Conservation (phyloP, 2,797 vertebrate genomes). For the Pangasius krempfi region DNA sequence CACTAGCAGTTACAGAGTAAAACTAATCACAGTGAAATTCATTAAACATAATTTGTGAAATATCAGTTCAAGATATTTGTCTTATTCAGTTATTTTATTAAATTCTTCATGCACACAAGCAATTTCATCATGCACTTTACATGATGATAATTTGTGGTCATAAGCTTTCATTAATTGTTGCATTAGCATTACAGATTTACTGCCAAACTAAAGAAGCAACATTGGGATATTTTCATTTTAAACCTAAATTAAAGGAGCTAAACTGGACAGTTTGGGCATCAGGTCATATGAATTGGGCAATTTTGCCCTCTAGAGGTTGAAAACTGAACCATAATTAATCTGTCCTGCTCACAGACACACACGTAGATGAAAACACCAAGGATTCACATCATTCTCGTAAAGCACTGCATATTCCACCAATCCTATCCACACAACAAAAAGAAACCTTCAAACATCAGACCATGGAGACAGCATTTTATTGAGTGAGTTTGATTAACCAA, state of each 20-base stretch:
- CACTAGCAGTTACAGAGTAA: not conserved
- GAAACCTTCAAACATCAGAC: not conserved
- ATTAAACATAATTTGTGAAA: not conserved
- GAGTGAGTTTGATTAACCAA: conserved; percentile 13
- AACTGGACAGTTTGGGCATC: not conserved
- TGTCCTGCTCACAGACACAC: not conserved
- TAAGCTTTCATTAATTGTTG: not conserved
- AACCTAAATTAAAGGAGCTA: not conserved
- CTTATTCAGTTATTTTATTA: not conserved
- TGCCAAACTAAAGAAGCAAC: not conserved
- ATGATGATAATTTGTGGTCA: not conserved
- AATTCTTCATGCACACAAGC: not conserved
- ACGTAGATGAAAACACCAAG: too few species aligned
- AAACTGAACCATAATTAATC: not conserved
- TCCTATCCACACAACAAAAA: not conserved
- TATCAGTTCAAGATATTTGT: too few species aligned
- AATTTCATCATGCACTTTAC: not conserved
- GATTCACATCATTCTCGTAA: not conserved
- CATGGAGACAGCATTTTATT: conserved; percentile 34
- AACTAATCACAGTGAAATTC: not conserved
- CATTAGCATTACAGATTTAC: not conserved
- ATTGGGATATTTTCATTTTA: not conserved
- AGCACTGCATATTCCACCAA: not conserved
- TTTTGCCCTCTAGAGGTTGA: conserved; percentile 9
- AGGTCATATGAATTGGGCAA: not conserved